These are phyloP conservation scores for Sardina pilchardus DNA, from an alignment of 2,113 vertebrate species.

Conservation along the genomic window DNA sequence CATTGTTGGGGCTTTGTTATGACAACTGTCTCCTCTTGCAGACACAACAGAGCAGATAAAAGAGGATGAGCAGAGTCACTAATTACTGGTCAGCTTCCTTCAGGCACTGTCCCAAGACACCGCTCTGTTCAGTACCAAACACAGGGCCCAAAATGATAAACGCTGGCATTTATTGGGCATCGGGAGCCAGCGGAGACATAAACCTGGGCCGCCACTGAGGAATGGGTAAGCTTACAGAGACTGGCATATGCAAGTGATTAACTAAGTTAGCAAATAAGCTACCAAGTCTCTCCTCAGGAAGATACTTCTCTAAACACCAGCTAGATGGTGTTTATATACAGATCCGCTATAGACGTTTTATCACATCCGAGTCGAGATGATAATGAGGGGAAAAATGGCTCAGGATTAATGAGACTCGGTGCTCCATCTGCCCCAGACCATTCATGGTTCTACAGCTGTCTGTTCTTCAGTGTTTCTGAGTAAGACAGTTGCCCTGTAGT, in stretches of 20 bases:
- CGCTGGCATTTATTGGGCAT: not conserved
- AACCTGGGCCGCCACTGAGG: not conserved
- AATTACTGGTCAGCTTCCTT: not conserved
- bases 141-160: not conserved
- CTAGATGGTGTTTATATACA: conserved; percentile 8
- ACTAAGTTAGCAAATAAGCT: not conserved
- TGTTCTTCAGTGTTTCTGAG: not conserved
- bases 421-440: not conserved
- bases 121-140: not conserved
- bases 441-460: not conserved
- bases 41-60: not conserved
- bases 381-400: not conserved
- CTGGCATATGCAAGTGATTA: conserved; percentile 1
- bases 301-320: not conserved
- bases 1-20: not conserved
- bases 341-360: conserved; percentile 11
- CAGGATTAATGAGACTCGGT: not conserved
- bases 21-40: not conserved
- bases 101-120: not conserved
- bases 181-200: not conserved
- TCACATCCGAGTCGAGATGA: not conserved
- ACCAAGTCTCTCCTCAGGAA: not conserved
- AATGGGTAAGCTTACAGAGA: not conserved
- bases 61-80: not conserved
- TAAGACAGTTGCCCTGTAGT: not conserved